Evolutionary conservation across 2,888 invertebrate genomes (phyloP), one percentile per base, ranked within the genome.

Genomic region (Brenthis ino): DNA sequence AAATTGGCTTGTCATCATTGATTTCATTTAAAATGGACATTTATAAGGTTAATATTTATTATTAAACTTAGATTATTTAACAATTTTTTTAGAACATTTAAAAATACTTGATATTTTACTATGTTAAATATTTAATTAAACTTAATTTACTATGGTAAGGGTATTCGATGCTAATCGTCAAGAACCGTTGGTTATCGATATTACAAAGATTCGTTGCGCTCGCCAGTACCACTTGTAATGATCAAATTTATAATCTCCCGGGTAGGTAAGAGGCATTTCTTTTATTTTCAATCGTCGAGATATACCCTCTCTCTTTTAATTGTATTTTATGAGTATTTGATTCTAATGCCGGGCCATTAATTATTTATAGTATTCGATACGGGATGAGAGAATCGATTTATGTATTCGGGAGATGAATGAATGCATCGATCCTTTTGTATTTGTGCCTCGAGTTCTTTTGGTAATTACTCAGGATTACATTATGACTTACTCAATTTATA

Each of bases 271-370:
- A 85, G 81, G 79, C 79, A 80, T 75, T 84, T 90, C 85, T 89
- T 89, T 91, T 90, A 87, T 91, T 91, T 91, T 90, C 80, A 82
- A 85, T 86, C 87, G 81, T 79, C 80, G 83, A 88, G 84, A 86
- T 88, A 85, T 87, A 84, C 83, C 85, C 85, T 88, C 87, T 89
- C 86, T 89, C 88, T 90, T 91, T 92, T 92, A 91, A 93, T 93
- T 93, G 92, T 93, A 91, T 93, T 93, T 93, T 92, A 92, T 92
- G 92, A 90, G 91, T 89, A 90, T 93, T 92, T 92, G 93, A 93
- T 93, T 93, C 92, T 92, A 92, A 93, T 93, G 86, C 86, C 79
- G 84, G 86, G 82, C 90, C 89, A 92, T 93, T 92, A 91, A 91
- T 92, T 91, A 91, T 92, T 91, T 89, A 91, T 89, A 91, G 89